Conservation (phyloP, 2,888 invertebrate genomes). For the Brenthis hecate region DNA sequence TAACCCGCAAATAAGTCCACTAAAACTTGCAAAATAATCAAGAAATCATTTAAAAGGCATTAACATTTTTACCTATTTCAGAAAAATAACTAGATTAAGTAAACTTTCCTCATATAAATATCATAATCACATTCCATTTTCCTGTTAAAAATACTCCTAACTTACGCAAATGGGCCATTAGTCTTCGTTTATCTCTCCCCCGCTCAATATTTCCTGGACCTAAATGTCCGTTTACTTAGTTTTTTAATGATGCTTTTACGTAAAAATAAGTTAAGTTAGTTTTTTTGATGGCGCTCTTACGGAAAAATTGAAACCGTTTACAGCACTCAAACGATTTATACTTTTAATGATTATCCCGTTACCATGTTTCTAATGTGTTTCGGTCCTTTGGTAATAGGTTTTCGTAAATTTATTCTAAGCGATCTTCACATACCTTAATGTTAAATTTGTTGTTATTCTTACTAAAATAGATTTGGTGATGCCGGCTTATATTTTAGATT, state of each 20-base stretch:
- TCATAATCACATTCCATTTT: conserved; percentile 21
- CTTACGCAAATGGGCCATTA: conserved; percentile 69
- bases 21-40: neutral
- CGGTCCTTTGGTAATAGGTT: conserved; percentile 24
- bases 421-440: neutral
- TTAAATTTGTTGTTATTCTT: neutral
- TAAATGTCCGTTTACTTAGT: conserved; percentile 67
- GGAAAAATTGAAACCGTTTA: conserved; percentile 69
- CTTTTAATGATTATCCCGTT: conserved; percentile 38
- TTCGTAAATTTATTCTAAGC: conserved; percentile 28
- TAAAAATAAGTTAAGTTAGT: conserved; percentile 28
- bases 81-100: neutral
- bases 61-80: neutral
- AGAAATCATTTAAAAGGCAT: neutral
- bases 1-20: too few relatives aligned
- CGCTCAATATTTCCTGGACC: conserved; percentile 55
- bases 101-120: conserved; percentile 14
- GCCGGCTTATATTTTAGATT: too few relatives aligned
- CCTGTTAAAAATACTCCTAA: conserved; percentile 50
- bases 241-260: conserved; percentile 47
- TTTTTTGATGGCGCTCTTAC: conserved; percentile 65
- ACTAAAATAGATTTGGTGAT: neutral
- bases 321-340: conserved; percentile 57
- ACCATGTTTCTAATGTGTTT: conserved; percentile 28
- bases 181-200: conserved; percentile 60